These are phyloP conservation scores for Stenopsyche tienmushanensis DNA, from an alignment of 1,140 invertebrate genomes.

Conservation along the genomic window DNA sequence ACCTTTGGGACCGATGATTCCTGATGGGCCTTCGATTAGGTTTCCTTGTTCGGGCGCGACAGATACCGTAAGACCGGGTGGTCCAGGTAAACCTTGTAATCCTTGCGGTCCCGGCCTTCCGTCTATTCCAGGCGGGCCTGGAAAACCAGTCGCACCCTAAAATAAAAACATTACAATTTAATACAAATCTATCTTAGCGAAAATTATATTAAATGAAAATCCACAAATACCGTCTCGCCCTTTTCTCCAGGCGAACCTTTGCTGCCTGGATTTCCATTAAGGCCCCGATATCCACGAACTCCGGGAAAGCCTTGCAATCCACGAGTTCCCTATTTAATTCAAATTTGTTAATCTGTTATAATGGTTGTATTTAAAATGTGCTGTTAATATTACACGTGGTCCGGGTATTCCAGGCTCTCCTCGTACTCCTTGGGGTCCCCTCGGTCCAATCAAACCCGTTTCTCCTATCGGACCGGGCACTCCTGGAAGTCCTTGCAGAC, in stretches of 20 bases:
- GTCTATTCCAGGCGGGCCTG: conserved; percentile 40
- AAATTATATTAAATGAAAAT: too few relatives aligned
- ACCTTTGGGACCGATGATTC: conserved; percentile 42
- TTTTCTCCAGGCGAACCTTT: too few relatives aligned
- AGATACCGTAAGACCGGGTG: conserved; percentile 42
- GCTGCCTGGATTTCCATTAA: conserved; percentile 44
- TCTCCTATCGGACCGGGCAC: conserved; percentile 42
- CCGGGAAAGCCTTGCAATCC: conserved; percentile 46
- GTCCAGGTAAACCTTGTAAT: conserved; percentile 44
- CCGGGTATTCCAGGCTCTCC: conserved; percentile 48
- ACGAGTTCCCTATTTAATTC: conserved; percentile 39
- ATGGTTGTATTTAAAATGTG: background rate
- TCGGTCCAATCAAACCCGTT: conserved; percentile 44
- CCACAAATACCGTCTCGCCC: too few relatives aligned
- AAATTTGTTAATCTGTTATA: background rate
- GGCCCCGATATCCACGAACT: conserved; percentile 44
- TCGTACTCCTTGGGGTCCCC: conserved; percentile 44
- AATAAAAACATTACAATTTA: conserved; percentile 6
- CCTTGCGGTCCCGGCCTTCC: conserved; percentile 46
- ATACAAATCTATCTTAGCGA: too few relatives aligned
- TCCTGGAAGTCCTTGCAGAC: conserved; percentile 44
- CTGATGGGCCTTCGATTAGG: conserved; percentile 40
- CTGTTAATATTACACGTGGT: conserved; percentile 8
- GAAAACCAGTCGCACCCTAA: background rate
- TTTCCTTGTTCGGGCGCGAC: conserved; percentile 35